phyloP scores from a whole-genome alignment of 2,888 invertebrate species.

The Belgica antarctica region DNA sequence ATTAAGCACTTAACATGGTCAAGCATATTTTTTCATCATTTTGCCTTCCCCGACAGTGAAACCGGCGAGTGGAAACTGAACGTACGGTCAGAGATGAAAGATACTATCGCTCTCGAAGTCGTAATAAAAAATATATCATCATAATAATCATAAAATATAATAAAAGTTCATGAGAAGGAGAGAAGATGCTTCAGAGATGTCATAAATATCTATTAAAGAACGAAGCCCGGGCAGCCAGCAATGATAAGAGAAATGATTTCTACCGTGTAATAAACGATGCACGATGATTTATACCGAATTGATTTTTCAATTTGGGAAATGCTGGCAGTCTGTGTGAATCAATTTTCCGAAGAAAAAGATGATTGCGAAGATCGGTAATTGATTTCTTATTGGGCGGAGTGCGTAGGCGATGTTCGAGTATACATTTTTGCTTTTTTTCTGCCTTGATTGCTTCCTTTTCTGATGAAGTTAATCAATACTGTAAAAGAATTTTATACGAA shows the following conservation, averaged over 20 bases:
- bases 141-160: conserved; percentile 44
- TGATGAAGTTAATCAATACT: too few relatives aligned
- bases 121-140: conserved; percentile 44
- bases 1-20: conserved; percentile 44
- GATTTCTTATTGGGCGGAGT: too few relatives aligned
- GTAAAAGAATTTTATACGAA: too few relatives aligned
- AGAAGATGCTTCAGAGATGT: conserved; percentile 35
- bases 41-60: neutral
- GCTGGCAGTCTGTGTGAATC: neutral
- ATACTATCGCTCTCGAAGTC: conserved; percentile 31
- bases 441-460: too few relatives aligned
- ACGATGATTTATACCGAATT: conserved; percentile 38
- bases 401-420: too few relatives aligned
- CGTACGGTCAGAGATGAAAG: conserved; percentile 22
- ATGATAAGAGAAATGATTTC: conserved; percentile 5
- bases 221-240: conserved; percentile 8
- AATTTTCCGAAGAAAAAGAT: neutral
- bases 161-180: conserved; percentile 36
- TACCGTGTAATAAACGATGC: neutral
- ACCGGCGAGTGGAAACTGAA: neutral
- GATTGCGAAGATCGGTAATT: too few relatives aligned
- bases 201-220: conserved; percentile 44
- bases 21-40: conserved; percentile 42
- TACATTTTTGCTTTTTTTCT: too few relatives aligned
- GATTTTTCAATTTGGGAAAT: conserved; percentile 27